phyloP scores from a whole-genome alignment of 2,113 vertebrate genomes.

The Prunella himalayana region DNA sequence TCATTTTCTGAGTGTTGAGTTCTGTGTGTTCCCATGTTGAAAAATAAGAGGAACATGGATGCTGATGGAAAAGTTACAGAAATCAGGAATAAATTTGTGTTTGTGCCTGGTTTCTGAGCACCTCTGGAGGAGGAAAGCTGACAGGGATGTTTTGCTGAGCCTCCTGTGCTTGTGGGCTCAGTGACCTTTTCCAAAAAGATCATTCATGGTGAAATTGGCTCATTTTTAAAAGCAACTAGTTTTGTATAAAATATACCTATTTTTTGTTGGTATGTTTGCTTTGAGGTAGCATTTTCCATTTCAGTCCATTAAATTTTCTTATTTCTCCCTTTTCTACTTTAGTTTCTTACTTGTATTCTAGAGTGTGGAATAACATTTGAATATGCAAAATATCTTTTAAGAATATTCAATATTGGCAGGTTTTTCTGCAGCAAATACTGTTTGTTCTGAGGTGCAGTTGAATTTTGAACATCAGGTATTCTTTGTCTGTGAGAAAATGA shows the following conservation, averaged over 20 bases:
- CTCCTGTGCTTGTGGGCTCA: neutral
- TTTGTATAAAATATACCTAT: neutral
- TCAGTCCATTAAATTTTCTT: neutral
- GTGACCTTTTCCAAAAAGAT: neutral
- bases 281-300: neutral
- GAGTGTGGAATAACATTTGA: neutral
- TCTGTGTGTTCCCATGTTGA: neutral
- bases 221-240: neutral
- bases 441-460: neutral
- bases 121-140: neutral
- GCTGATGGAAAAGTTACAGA: neutral
- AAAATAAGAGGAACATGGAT: neutral
- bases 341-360: neutral
- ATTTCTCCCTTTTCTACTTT: neutral
- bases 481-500: neutral
- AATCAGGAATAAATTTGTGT: neutral
- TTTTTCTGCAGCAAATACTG: neutral
- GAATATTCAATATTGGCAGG: neutral
- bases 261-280: neutral
- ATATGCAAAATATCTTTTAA: rapidly evolving
- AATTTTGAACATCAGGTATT: neutral
- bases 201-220: neutral
- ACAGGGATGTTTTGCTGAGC: neutral
- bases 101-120: neutral
- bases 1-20: neutral